Conservation (phyloP, 2,113 vertebrate species). For the Eptatretus burgeri region DNA sequence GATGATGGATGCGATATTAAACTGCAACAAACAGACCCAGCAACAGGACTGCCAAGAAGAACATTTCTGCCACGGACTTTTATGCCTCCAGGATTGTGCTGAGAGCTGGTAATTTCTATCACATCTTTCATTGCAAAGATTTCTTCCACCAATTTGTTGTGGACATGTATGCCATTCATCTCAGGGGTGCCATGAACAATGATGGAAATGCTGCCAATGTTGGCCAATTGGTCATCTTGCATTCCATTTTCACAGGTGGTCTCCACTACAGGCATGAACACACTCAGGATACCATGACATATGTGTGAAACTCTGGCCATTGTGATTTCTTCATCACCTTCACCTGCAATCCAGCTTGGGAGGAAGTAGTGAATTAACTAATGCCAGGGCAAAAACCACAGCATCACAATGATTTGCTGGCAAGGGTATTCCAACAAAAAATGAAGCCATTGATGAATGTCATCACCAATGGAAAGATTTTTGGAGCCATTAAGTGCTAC, state of each 20-base stretch:
- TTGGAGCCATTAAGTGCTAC: not conserved
- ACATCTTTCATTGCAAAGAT: too few species aligned
- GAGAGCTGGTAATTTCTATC: too few species aligned
- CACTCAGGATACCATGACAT: slow-evolving; percentile 1
- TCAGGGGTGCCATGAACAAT: too few species aligned
- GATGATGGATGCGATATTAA: too few species aligned
- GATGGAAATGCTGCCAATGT: too few species aligned
- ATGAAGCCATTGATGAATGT: not conserved
- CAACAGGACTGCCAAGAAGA: too few species aligned
- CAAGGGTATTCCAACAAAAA: not conserved
- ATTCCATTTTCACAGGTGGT: not conserved
- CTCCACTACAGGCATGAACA: not conserved
- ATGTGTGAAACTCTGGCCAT: not conserved
- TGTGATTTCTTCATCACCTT: not conserved
- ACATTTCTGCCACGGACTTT: too few species aligned
- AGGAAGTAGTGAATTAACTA: not conserved
- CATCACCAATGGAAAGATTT: not conserved
- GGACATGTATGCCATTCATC: too few species aligned
- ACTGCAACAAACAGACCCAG: too few species aligned
- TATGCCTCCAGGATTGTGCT: too few species aligned
- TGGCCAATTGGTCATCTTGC: not conserved
- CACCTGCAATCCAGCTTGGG: slow-evolving; percentile 1
- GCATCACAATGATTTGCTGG: not conserved
- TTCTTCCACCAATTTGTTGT: too few species aligned
- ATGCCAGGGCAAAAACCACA: slow-evolving; percentile 3